These are phyloP conservation scores for Clivina fossor DNA, from an alignment of 2,888 invertebrate species.

Conservation along the genomic window DNA sequence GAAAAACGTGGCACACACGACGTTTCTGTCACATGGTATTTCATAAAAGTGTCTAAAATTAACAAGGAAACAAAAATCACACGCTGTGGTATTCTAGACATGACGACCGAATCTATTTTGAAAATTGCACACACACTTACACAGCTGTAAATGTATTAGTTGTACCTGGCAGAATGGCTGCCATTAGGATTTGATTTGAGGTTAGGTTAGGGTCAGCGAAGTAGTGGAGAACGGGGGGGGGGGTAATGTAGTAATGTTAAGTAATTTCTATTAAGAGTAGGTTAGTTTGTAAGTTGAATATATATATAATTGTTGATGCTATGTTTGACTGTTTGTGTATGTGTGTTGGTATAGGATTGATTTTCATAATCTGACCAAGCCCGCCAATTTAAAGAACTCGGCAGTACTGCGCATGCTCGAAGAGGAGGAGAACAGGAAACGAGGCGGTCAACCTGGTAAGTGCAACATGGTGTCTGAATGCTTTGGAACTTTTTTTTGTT, in stretches of 20 bases:
- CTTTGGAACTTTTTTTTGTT: too few species aligned
- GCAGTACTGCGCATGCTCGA: slow-evolving; percentile 83
- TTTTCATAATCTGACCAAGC: slow-evolving; percentile 71
- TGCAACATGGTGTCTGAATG: slow-evolving; percentile 37
- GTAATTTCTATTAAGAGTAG: too few species aligned
- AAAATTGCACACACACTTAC: slow-evolving; percentile 8
- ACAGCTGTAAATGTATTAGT: slow-evolving; percentile 10
- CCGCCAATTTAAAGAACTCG: slow-evolving; percentile 80
- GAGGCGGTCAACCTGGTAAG: slow-evolving; percentile 66
- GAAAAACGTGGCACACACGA: too few species aligned
- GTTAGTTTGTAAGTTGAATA: too few species aligned
- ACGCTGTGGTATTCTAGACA: slow-evolving; percentile 27
- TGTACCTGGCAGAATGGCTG: slow-evolving; percentile 30
- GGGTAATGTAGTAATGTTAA: too few species aligned
- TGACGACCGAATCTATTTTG: slow-evolving; percentile 27
- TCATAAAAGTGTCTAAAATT: slow-evolving; percentile 30
- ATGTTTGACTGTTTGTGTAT: slow-evolving; percentile 16
- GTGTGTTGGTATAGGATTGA: slow-evolving; percentile 66
- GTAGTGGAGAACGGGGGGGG: too few species aligned
- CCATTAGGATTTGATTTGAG: too few species aligned
- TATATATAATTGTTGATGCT: not conserved
- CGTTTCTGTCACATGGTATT: slow-evolving; percentile 5
- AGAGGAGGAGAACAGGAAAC: slow-evolving; percentile 74
- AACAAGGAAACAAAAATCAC: slow-evolving; percentile 30
- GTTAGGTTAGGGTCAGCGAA: too few species aligned